These are phyloP conservation scores for Stramonita haemastoma DNA, from an alignment of 2,888 invertebrate species.

Conservation along the genomic window DNA sequence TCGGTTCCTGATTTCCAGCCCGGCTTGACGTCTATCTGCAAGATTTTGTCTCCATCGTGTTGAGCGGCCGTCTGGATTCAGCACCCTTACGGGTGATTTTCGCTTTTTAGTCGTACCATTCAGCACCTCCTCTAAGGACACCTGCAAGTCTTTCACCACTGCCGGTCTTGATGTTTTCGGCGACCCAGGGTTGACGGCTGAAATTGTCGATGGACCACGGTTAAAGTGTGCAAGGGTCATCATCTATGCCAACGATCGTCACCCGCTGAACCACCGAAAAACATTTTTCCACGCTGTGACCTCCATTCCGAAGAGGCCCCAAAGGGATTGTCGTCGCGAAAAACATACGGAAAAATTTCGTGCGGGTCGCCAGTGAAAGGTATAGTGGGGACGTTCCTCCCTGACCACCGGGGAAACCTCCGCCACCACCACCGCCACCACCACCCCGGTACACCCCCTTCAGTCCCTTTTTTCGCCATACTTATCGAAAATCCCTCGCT, in stretches of 20 bases:
- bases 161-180: conserved; percentile 73
- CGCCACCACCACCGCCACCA: conserved; percentile 55
- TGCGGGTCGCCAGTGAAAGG: conserved; percentile 93
- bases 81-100: conserved; percentile 89
- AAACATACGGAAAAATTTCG: conserved; percentile 98
- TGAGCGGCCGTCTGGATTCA: conserved; percentile 85
- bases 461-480: conserved; percentile 78
- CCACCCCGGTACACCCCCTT: conserved; percentile 71
- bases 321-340: conserved; percentile 95
- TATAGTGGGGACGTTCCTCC: conserved; percentile 85
- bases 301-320: conserved; percentile 82
- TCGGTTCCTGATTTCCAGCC: conserved; percentile 98
- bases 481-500: conserved; percentile 94
- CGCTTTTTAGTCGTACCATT: conserved; percentile 97
- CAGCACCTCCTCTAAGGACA: conserved; percentile 94
- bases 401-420: conserved; percentile 54
- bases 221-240: conserved; percentile 61
- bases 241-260: conserved; percentile 73
- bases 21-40: conserved; percentile 94
- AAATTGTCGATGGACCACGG: conserved; percentile 41
- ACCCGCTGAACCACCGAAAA: conserved; percentile 53
- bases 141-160: conserved; percentile 87
- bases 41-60: conserved; percentile 94
- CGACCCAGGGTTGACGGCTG: conserved; percentile 49
- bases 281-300: conserved; percentile 54